Evolutionary conservation across 2,888 invertebrate genomes (phyloP).

Genomic region (Polylopha cassiicola): DNA sequence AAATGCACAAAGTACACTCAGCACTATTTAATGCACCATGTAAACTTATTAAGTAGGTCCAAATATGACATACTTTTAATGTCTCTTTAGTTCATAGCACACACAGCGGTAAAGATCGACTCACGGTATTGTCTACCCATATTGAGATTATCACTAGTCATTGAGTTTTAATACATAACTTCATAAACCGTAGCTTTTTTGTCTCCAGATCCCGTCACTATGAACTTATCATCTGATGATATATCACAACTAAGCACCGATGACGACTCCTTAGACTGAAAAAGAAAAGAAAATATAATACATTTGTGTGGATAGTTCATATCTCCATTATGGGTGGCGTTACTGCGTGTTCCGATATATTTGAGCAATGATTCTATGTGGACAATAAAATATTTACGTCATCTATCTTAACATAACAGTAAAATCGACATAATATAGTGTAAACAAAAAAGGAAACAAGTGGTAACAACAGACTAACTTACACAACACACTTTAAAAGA

Average conservation of each 20-base stretch:
- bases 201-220: conserved; percentile 98
- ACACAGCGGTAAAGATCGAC: background rate
- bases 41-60: conserved; percentile 1
- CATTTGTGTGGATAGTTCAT: no score
- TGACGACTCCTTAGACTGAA: conserved; percentile 95
- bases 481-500: no score
- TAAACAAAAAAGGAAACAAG: no score
- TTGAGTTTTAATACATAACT: conserved; percentile 84
- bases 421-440: no score
- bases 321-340: no score
- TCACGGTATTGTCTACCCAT: conserved; percentile 7
- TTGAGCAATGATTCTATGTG: no score
- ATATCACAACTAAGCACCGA: conserved; percentile 99
- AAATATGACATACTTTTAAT: conserved; percentile 6
- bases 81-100: background rate
- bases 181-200: conserved; percentile 98
- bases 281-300: conserved; percentile 36
- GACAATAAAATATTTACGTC: no score
- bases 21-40: no score
- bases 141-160: conserved; percentile 26
- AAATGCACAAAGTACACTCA: no score
- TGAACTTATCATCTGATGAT: conserved; percentile 97
- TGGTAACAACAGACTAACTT: no score
- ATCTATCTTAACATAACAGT: no score
- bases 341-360: no score